These are phyloP conservation scores for Momotus momota DNA, from an alignment of 2,797 vertebrate species.

Conservation along the genomic window DNA sequence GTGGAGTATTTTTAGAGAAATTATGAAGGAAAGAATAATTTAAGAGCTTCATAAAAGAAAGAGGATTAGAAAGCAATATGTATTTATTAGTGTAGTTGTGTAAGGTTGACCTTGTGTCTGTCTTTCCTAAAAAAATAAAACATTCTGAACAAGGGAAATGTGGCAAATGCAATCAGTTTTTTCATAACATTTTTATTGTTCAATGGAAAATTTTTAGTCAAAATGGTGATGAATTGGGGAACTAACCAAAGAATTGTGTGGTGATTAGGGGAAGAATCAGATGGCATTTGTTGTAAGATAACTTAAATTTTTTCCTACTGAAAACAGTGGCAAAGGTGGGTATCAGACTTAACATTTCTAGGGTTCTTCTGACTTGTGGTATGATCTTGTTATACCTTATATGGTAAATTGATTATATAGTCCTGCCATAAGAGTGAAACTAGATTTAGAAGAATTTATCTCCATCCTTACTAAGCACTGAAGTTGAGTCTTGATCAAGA, in stretches of 20 bases:
- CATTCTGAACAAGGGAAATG: background rate
- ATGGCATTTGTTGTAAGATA: background rate
- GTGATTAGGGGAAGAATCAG: background rate
- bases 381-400: background rate
- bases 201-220: background rate
- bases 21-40: background rate
- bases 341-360: background rate
- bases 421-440: background rate
- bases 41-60: background rate
- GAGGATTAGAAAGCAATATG: background rate
- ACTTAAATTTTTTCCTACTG: background rate
- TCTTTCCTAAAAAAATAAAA: background rate
- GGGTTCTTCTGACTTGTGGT: background rate
- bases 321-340: background rate
- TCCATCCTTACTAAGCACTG: background rate
- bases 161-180: background rate
- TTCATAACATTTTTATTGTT: background rate
- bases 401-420: background rate
- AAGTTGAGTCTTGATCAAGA: background rate
- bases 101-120: background rate
- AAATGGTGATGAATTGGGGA: background rate
- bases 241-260: background rate
- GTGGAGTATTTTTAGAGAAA: background rate
- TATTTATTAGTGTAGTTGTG: background rate
- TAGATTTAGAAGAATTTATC: background rate